phyloP scores from a whole-genome alignment of 2,113 vertebrate species.

The Poecile atricapillus region DNA sequence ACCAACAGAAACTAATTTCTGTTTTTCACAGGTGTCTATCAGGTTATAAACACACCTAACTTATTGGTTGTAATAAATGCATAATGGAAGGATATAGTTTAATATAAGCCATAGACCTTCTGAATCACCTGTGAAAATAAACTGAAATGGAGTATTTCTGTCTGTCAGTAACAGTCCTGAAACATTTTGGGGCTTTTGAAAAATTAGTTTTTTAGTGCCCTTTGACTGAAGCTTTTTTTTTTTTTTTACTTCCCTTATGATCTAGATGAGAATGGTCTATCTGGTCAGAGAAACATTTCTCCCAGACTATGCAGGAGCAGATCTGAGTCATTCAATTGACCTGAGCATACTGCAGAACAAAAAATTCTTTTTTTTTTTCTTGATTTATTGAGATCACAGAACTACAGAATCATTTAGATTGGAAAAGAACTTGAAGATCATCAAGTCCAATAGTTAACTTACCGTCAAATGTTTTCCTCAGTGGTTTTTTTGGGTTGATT shows the following conservation, averaged over 20 bases:
- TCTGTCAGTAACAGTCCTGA: constrained; percentile 38
- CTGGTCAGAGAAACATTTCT: neutral
- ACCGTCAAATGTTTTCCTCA: neutral
- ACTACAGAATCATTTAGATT: neutral
- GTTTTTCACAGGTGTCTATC: constrained; percentile 48
- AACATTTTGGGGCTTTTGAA: constrained; percentile 50
- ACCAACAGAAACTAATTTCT: constrained; percentile 52
- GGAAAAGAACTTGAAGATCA: neutral
- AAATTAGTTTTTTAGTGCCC: constrained; percentile 22
- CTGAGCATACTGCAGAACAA: neutral
- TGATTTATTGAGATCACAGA: neutral
- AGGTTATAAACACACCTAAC: constrained; percentile 48
- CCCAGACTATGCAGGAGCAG: neutral
- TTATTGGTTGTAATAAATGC: constrained; percentile 39
- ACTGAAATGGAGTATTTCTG: constrained; percentile 38
- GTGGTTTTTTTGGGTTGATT: neutral
- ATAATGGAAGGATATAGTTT: constrained; percentile 21
- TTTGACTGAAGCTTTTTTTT: neutral
- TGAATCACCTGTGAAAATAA: constrained; percentile 53
- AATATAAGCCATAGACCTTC: constrained; percentile 8
- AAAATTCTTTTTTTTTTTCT: neutral
- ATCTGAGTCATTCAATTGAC: neutral
- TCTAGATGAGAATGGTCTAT: neutral
- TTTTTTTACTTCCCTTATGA: neutral
- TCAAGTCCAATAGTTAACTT: neutral